These are phyloP conservation scores for Marisa cornuarietis DNA, from an alignment of 1,140 invertebrate genomes.

Conservation along the genomic window DNA sequence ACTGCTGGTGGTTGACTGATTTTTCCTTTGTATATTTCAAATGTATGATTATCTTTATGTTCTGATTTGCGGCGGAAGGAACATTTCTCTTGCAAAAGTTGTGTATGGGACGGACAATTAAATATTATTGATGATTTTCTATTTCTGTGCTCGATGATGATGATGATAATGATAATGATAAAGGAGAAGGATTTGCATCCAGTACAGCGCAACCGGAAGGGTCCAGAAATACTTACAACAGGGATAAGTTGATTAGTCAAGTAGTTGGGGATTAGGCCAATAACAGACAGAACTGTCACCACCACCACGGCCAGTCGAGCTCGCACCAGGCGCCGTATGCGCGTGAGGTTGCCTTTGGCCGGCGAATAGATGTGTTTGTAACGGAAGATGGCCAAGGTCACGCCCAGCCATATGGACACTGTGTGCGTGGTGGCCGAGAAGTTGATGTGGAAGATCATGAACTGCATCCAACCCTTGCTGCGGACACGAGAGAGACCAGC, in stretches of 20 bases:
- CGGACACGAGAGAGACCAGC: slow-evolving; percentile 26
- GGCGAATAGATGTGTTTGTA: slow-evolving; percentile 83
- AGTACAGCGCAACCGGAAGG: too few species aligned
- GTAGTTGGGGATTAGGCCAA: slow-evolving; percentile 83
- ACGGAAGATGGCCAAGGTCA: slow-evolving; percentile 83
- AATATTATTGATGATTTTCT: too few species aligned
- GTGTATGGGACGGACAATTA: too few species aligned
- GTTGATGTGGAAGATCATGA: slow-evolving; percentile 66
- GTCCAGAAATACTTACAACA: too few species aligned
- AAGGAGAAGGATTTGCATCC: too few species aligned
- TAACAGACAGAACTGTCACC: slow-evolving; percentile 77
- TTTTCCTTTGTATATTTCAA: too few species aligned
- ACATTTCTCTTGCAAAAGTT: too few species aligned
- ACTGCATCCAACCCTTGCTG: slow-evolving; percentile 53
- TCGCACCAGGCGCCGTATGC: slow-evolving; percentile 69
- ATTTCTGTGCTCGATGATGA: too few species aligned
- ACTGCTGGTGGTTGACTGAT: too few species aligned
- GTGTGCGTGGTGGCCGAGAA: slow-evolving; percentile 87
- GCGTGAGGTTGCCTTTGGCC: slow-evolving; percentile 73
- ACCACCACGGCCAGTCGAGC: slow-evolving; percentile 78
- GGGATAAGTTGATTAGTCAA: slow-evolving; percentile 41
- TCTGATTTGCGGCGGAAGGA: too few species aligned
- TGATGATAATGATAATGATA: too few species aligned
- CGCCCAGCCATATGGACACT: slow-evolving; percentile 90
- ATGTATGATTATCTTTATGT: too few species aligned